Percentiles rank a stretch among this genome's conserved stretches.
These are phyloP conservation scores for Machaerirhynchus nigripectus DNA, from an alignment of 2,113 vertebrate genomes.

Conservation along the genomic window DNA sequence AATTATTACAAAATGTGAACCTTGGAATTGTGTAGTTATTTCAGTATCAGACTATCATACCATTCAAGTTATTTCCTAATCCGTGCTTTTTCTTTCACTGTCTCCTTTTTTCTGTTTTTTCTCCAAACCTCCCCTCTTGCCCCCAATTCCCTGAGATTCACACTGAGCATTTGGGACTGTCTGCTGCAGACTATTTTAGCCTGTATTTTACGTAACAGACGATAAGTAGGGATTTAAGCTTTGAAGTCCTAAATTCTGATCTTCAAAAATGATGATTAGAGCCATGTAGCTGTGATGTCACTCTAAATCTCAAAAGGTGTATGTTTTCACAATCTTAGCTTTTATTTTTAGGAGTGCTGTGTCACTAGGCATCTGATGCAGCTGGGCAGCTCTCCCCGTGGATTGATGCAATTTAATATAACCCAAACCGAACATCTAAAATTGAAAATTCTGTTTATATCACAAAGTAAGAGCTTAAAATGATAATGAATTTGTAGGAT, in stretches of 20 bases:
- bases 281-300: neutral
- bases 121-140: neutral
- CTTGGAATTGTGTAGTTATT: neutral
- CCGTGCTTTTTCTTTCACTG: neutral
- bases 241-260: slow-evolving; percentile 32
- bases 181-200: slow-evolving; percentile 31
- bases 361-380: neutral
- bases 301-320: neutral
- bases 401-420: neutral
- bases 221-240: slow-evolving; percentile 55
- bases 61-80: neutral
- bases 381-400: neutral
- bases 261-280: slow-evolving; percentile 21
- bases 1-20: neutral
- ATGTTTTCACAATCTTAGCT: neutral
- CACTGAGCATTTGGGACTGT: neutral
- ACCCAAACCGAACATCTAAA: neutral
- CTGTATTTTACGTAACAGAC: slow-evolving; percentile 40
- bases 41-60: neutral
- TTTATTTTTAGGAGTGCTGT: neutral
- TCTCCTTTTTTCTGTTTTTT: neutral
- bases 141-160: neutral
- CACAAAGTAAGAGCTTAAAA: neutral
- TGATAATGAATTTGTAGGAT: neutral
- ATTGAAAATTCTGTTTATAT: neutral